Evolutionary conservation across 1,140 invertebrate genomes (phyloP).

Genomic region (Diprion similis): DNA sequence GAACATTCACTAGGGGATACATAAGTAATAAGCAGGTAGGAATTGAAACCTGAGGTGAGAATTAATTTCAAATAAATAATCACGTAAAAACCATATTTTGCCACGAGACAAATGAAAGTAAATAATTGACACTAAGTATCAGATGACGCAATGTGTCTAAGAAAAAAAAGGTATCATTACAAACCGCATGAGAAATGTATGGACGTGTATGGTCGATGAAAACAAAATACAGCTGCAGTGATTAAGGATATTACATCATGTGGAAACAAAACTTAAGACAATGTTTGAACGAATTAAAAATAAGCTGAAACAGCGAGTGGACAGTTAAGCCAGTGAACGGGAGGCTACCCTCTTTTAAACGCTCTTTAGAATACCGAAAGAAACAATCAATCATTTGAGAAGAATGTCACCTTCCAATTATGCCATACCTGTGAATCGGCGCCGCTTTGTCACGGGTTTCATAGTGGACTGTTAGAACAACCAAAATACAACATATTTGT

Average conservation of each 20-base stretch:
- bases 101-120: not conserved
- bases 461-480: slow-evolving; percentile 58
- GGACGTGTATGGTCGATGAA: no score
- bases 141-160: not conserved
- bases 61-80: no score
- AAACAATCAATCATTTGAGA: slow-evolving; percentile 32
- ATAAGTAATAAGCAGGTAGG: no score
- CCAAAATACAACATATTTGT: slow-evolving; percentile 49
- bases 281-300: not conserved
- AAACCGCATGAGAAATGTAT: no score
- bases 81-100: no score
- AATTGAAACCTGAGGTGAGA: no score
- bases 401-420: slow-evolving; percentile 42
- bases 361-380: not conserved
- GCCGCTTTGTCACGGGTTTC: slow-evolving; percentile 55
- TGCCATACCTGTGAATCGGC: slow-evolving; percentile 58
- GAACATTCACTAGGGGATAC: slow-evolving; percentile 30
- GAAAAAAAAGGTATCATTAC: not conserved
- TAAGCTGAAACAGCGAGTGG: slow-evolving; percentile 2
- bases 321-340: not conserved
- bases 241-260: no score
- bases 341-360: not conserved
- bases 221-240: no score
- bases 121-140: not conserved
- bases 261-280: no score